Base-by-base conservation (phyloP, 2,113 vertebrate genomes). In the Amia ocellicauda region DNA sequence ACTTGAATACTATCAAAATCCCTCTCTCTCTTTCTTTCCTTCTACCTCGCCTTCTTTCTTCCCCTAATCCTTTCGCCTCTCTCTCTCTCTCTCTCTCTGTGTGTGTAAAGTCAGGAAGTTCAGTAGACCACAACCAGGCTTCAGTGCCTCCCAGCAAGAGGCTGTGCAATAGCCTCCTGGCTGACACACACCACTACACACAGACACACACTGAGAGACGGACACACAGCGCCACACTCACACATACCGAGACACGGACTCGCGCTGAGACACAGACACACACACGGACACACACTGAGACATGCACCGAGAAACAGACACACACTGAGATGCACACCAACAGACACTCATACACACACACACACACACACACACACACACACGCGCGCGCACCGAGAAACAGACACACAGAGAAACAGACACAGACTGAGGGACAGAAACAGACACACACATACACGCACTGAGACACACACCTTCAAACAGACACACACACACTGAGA, bases 391-490 rank as follows among this genome's bases (percentile, higher is more conserved):
- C 53, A 61, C 27, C n/a, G 52, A 68, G 7, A 29, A 45, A 22
- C 2, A 31, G 28, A 11, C 28, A 3, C 40, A 53, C 56, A 45
- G 54, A 60, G 61, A 62, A 58, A 65, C 59, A 78, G 68, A 80
- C 69, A 75, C 72, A 69, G 28, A 55, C 56, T 67, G 41, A 19
- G 45, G 69, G 74, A 67, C 63, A 71, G 69, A 77, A 67, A 71
- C 41, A 27, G 27, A 29, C 23, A 56, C 61, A 72, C 47, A 62
- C 77, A 60, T 22, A 54, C 72, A 72, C 27, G 73, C 65, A 27
- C 17, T 17, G 4, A 28, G 16, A 7, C 3, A 17, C 13, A 7
- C 3, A 17, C 13, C 5, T 17, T 8, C 16, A 10, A 7, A 7
- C 59, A 51, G 58, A 66, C 28, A 42, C 59, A 28, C 52, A 13